phyloP scores from a whole-genome alignment of 2,113 vertebrate genomes.

The Dinomys branickii region DNA sequence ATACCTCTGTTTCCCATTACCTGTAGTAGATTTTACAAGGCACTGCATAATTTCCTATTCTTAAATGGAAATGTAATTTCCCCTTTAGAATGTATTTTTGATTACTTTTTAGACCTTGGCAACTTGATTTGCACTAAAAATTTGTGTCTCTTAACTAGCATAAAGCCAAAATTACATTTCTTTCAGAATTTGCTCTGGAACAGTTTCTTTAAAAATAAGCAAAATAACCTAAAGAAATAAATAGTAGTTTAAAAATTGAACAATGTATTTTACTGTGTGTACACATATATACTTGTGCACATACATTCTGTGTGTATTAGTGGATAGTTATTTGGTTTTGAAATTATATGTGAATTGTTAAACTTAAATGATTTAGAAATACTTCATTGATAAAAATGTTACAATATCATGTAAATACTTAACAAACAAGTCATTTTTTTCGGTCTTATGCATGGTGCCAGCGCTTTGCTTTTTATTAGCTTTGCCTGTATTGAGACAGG shows the following conservation, averaged over 20 bases:
- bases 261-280: conserved; percentile 15
- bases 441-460: neutral
- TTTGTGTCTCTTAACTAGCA: conserved; percentile 54
- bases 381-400: conserved; percentile 47
- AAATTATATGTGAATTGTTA: conserved; percentile 54
- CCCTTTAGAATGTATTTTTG: conserved; percentile 75
- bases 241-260: conserved; percentile 37
- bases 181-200: conserved; percentile 63
- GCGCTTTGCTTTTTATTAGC: neutral
- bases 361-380: conserved; percentile 58
- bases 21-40: conserved; percentile 74
- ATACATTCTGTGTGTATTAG: conserved; percentile 30
- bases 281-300: neutral
- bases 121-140: conserved; percentile 77
- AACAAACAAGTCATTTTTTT: neutral
- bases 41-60: conserved; percentile 77
- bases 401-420: conserved; percentile 31
- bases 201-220: conserved; percentile 31
- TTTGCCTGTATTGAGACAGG: neutral
- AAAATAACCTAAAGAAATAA: conserved; percentile 58
- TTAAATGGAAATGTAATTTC: conserved; percentile 80
- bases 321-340: conserved; percentile 14
- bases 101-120: conserved; percentile 72
- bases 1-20: conserved; percentile 76
- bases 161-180: conserved; percentile 70